Base-by-base conservation (phyloP, 1,140 invertebrate species). In the Grapholita molesta region DNA sequence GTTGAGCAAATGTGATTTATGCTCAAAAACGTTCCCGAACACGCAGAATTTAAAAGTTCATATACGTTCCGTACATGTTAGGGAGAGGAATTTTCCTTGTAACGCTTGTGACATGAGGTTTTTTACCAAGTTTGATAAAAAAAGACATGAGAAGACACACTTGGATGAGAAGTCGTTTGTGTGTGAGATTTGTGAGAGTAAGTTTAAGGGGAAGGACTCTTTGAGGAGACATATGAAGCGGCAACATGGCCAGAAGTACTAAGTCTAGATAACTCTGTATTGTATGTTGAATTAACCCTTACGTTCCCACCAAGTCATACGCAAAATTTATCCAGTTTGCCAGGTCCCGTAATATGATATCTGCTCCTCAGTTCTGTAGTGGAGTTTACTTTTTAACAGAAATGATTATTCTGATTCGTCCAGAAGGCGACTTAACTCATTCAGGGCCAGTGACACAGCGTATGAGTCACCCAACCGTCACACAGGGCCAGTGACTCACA, bases 141-240 rank as follows among this genome's bases (percentile, higher is more conserved):
- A 64, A 9, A 35, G 80, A 0, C 80, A 80, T 52, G 76, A 78
- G 55, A 53, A 23, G 9, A 81, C 76, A 0, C 82, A 84, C 25
- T 66, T 76, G 7, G 74, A 82, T 24, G 72, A 73, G 0, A 72
- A 75, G 12, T 72, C 71, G 9, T 82, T 79, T 24, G 57, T 72
- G 0, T 84, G 82, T 52, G 73, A 30, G 15, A 72, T 76, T 18
- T 84, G 82, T 30, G 78, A 77, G 3, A 65, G 69, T 0, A 73
- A 67, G 11, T 82, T 84, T 55, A 84, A 84, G 61, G 71, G 73
- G 1, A 84, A 84, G 67, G 80, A 84, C 33, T 82, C 80, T 0
- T 75, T 75, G 70, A 57, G 75, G 6, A 53, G 82, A 4, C 82
- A 84, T 70, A 55, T 76, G 9, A 78, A 73, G 32, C 55, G 74